A percentile compares a stretch with the other conserved stretches of the same genome.
phyloP scores from a whole-genome alignment of 1,140 invertebrate species.

The Babylonia areolata region DNA sequence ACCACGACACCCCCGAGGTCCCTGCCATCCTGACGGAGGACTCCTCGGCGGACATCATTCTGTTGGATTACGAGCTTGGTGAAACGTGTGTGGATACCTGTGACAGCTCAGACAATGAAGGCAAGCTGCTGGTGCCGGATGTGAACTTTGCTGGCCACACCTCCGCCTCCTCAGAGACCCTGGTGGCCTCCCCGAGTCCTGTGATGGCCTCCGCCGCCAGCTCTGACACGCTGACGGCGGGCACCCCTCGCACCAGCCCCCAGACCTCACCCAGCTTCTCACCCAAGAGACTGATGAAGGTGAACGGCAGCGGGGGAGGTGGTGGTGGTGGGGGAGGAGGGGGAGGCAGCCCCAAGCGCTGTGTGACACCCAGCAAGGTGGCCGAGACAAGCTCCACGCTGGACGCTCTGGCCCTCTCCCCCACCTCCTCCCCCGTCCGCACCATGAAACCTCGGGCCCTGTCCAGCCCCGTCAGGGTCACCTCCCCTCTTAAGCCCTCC shows the following conservation, averaged over 20 bases:
- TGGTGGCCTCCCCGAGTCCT: constrained; percentile 60
- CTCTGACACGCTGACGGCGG: constrained; percentile 81
- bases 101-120: constrained; percentile 63
- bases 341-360: constrained; percentile 58
- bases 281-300: constrained; percentile 52
- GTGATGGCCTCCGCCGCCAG: constrained; percentile 79
- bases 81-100: constrained; percentile 62
- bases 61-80: constrained; percentile 56
- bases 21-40: constrained; percentile 62
- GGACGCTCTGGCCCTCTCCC: constrained; percentile 61
- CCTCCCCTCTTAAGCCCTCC: constrained; percentile 58
- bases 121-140: constrained; percentile 61
- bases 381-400: constrained; percentile 51
- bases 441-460: constrained; percentile 61
- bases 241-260: constrained; percentile 61
- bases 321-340: constrained; percentile 28
- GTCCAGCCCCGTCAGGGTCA: constrained; percentile 66
- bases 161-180: constrained; percentile 45
- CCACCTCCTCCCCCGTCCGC: constrained; percentile 60
- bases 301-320: constrained; percentile 45
- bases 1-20: constrained; percentile 58
- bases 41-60: constrained; percentile 51
- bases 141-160: constrained; percentile 49
- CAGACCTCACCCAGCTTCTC: constrained; percentile 36
- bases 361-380: constrained; percentile 54